phyloP scores from a whole-genome alignment of 2,113 vertebrate genomes.

The Neolamprologus sp. region DNA sequence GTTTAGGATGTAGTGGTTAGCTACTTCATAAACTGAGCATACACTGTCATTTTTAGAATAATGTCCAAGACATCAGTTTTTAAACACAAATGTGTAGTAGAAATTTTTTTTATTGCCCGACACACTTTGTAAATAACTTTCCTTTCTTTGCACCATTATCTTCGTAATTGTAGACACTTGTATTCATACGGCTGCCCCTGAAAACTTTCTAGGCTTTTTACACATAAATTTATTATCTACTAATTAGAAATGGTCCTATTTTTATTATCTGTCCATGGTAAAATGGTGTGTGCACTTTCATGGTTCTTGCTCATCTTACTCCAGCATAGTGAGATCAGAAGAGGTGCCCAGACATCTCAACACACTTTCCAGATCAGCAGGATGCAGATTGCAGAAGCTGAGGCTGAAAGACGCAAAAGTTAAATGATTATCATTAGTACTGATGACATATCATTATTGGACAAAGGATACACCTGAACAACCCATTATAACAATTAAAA shows the following conservation, averaged over 20 bases:
- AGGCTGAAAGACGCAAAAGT: constrained; percentile 49
- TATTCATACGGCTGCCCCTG: not conserved
- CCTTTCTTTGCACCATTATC: not conserved
- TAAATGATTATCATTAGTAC: not conserved
- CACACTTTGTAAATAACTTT: not conserved
- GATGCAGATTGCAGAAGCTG: constrained; percentile 57
- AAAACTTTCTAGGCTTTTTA: not conserved
- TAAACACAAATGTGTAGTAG: not conserved
- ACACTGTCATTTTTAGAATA: not conserved
- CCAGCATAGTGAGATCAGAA: constrained; percentile 49
- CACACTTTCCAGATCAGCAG: constrained; percentile 55
- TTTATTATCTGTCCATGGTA: not conserved
- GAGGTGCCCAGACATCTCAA: constrained; percentile 55
- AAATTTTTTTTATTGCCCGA: not conserved
- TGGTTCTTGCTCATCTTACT: constrained; percentile 61
- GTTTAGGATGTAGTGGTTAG: not conserved
- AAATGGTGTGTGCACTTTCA: not conserved
- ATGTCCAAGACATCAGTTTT: not conserved
- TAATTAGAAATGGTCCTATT: not conserved
- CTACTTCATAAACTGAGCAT: not conserved
- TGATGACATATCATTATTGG: not conserved
- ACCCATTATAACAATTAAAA: not conserved
- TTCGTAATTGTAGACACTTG: not conserved
- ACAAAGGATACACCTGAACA: not conserved
- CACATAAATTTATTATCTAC: not conserved